Percentiles rank a stretch among this genome's conserved stretches.
phyloP scores from a whole-genome alignment of 2,113 vertebrate species.

The Setophaga coronata region DNA sequence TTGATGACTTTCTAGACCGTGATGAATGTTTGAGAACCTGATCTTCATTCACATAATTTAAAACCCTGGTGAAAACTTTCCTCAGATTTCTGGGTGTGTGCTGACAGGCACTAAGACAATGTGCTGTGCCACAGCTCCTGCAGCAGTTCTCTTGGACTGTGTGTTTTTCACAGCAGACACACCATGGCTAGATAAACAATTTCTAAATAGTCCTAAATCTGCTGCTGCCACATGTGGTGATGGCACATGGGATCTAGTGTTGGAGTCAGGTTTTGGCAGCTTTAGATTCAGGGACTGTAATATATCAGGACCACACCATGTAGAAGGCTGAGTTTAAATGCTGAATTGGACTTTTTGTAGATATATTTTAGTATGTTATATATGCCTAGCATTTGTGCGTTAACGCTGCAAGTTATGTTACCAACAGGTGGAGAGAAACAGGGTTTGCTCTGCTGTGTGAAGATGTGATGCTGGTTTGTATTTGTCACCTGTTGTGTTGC shows the following conservation, averaged over 20 bases:
- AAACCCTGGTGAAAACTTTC: neutral
- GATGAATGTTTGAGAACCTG: neutral
- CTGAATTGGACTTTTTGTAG: neutral
- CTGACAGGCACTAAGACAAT: neutral
- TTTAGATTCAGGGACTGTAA: neutral
- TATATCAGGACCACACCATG: rapidly evolving
- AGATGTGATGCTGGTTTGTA: neutral
- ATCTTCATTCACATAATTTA: neutral
- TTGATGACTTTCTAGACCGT: neutral
- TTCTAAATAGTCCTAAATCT: neutral
- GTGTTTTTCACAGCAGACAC: neutral
- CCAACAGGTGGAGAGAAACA: neutral
- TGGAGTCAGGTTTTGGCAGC: neutral
- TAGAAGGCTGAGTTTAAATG: neutral
- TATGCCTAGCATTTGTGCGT: neutral
- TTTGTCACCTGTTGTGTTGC: neutral
- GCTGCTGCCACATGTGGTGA: rapidly evolving
- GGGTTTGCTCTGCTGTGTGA: neutral
- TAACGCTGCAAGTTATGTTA: neutral
- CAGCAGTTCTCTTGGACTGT: neutral
- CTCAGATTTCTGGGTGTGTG: neutral
- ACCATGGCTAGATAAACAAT: neutral
- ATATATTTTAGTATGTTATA: neutral
- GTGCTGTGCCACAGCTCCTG: neutral
- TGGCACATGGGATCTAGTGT: neutral